phyloP scores from a whole-genome alignment of 2,797 vertebrate species.

The Xenentodon cancila region DNA sequence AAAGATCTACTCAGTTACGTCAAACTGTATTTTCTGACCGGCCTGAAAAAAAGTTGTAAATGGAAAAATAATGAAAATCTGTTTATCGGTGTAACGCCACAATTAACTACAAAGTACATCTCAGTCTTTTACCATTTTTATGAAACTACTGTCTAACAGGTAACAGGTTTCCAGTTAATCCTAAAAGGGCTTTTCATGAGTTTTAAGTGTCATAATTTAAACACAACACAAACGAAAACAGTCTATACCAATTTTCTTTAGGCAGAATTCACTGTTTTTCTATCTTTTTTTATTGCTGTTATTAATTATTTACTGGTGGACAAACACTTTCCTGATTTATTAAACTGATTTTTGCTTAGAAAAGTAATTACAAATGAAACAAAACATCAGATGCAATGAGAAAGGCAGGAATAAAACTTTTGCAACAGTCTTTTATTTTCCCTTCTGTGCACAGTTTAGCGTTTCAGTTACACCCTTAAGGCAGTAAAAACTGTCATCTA shows the following conservation, averaged over 20 bases:
- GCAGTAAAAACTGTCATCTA: constrained; percentile 82
- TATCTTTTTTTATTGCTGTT: constrained; percentile 4
- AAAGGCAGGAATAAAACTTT: constrained; percentile 63
- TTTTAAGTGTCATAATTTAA: not conserved
- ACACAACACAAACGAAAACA: not conserved
- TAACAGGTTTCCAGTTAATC: too few species aligned
- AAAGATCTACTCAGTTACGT: too few species aligned
- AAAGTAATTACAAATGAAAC: constrained; percentile 55
- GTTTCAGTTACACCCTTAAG: constrained; percentile 82
- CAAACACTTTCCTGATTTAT: constrained; percentile 21
- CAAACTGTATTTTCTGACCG: too few species aligned
- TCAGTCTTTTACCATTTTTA: too few species aligned
- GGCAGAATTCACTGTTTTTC: constrained; percentile 8
- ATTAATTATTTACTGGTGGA: not conserved
- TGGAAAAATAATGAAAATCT: too few species aligned
- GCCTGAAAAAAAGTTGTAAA: too few species aligned
- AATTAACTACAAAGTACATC: too few species aligned
- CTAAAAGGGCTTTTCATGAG: too few species aligned
- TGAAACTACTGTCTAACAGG: too few species aligned
- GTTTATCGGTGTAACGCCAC: too few species aligned
- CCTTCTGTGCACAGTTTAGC: constrained; percentile 68
- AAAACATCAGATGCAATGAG: constrained; percentile 47
- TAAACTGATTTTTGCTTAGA: constrained; percentile 33
- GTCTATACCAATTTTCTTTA: too few species aligned
- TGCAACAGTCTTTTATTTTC: constrained; percentile 70